These are phyloP conservation scores for Pycnonotus jocosus DNA, from an alignment of 2,113 vertebrate genomes.

Conservation along the genomic window DNA sequence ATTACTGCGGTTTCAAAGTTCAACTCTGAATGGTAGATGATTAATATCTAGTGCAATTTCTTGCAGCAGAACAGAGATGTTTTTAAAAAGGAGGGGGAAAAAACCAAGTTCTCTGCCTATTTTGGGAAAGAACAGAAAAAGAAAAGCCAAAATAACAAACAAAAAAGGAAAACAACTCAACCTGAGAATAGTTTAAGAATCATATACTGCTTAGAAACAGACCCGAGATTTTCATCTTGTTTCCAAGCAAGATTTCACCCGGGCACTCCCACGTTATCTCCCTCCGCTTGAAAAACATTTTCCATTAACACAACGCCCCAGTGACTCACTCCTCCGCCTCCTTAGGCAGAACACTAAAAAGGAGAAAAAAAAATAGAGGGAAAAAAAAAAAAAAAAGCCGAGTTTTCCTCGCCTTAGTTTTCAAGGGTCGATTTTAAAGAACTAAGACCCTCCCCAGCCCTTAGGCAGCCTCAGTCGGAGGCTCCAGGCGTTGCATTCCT, in stretches of 20 bases:
- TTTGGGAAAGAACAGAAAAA: background rate
- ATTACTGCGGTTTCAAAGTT: background rate
- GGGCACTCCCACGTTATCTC: background rate
- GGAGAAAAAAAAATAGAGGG: too few species aligned
- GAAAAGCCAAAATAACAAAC: background rate
- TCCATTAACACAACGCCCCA: background rate
- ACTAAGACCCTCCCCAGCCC: background rate
- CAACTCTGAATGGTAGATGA: background rate
- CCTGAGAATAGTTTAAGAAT: background rate
- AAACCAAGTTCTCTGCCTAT: fast-evolving
- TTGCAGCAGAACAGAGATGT: background rate
- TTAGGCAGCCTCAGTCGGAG: background rate
- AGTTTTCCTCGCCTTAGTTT: background rate
- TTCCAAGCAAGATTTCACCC: background rate
- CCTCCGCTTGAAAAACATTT: background rate
- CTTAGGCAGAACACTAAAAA: background rate
- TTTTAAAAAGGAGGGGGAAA: fast-evolving
- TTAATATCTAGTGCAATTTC: background rate
- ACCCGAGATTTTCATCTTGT: background rate
- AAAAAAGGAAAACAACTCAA: background rate
- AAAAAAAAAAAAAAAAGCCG: too few species aligned
- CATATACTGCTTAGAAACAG: background rate
- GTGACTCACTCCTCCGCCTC: background rate
- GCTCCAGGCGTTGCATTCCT: background rate
- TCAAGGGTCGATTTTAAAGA: background rate